Evolutionary conservation across 2,888 invertebrate genomes (phyloP).

Genomic region (Branchinecta sandiegonensis): DNA sequence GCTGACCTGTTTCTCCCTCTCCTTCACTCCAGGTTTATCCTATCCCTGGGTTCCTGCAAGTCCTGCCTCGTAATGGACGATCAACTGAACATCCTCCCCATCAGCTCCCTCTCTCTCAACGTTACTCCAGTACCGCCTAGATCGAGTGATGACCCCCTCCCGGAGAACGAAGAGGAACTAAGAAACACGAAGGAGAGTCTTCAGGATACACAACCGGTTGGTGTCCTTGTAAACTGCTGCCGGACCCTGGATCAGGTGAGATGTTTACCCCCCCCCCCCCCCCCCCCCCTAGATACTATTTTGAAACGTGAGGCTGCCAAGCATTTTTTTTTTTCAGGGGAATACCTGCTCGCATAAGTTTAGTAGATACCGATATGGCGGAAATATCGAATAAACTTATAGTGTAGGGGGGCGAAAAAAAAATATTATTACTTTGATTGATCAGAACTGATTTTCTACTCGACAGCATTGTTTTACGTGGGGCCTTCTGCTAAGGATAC

Average conservation of each 20-base stretch:
- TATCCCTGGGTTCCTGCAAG: constrained; percentile 73
- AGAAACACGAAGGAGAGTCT: constrained; percentile 62
- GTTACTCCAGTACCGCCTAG: constrained; percentile 38
- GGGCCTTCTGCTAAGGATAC: too few species aligned
- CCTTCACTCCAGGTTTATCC: constrained; percentile 46
- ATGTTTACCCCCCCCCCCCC: too few species aligned
- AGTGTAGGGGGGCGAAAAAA: too few species aligned
- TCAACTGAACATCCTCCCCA: constrained; percentile 72
- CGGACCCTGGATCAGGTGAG: constrained; percentile 72
- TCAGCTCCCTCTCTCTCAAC: constrained; percentile 73
- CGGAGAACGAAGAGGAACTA: constrained; percentile 45
- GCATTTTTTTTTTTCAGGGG: too few species aligned
- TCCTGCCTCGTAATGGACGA: constrained; percentile 90
- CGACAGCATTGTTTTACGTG: too few species aligned
- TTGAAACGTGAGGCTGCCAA: too few species aligned
- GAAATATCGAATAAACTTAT: too few species aligned
- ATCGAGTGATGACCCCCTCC: constrained; percentile 28
- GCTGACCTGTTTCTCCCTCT: not conserved
- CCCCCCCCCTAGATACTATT: not conserved
- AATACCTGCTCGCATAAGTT: too few species aligned
- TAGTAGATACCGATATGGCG: too few species aligned
- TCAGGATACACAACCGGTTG: constrained; percentile 80
- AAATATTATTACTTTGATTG: too few species aligned
- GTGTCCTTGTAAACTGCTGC: constrained; percentile 70
- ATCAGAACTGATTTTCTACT: too few species aligned